These are phyloP conservation scores for Girardia tigrina DNA, from an alignment of 2,888 invertebrate genomes.

Conservation along the genomic window DNA sequence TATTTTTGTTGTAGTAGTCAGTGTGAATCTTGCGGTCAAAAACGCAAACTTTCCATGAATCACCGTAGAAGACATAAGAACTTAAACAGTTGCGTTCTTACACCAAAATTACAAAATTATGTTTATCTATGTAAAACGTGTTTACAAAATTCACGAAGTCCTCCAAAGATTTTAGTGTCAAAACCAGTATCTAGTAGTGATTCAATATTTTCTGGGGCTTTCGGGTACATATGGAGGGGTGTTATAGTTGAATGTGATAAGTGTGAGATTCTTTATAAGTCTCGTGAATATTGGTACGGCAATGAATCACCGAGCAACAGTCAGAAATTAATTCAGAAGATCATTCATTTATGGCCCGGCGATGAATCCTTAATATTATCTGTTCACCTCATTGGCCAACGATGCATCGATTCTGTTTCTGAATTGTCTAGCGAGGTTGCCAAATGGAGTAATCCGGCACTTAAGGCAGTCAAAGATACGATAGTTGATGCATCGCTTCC, in stretches of 20 bases:
- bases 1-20: slow-evolving; percentile 62
- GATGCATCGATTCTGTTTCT: background rate
- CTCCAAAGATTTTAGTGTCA: background rate
- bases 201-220: background rate
- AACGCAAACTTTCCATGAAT: slow-evolving; percentile 49
- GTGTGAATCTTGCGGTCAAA: slow-evolving; percentile 30
- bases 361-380: slow-evolving; percentile 30
- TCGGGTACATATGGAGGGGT: slow-evolving; percentile 59
- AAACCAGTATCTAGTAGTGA: background rate
- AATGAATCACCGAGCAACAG: slow-evolving; percentile 62
- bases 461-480: background rate
- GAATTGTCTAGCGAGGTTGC: background rate
- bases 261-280: slow-evolving; percentile 62
- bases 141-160: background rate
- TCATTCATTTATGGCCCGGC: slow-evolving; percentile 38
- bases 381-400: background rate
- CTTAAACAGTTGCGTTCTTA: background rate
- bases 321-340: slow-evolving; percentile 47
- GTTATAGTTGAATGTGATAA: slow-evolving; percentile 63
- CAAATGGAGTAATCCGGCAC: slow-evolving; percentile 11
- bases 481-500: background rate
- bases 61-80: slow-evolving; percentile 40
- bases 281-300: slow-evolving; percentile 67
- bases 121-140: slow-evolving; percentile 8
- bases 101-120: background rate